Evolutionary conservation across 2,797 vertebrate genomes (phyloP).

Genomic region (Gambelia wislizenii): DNA sequence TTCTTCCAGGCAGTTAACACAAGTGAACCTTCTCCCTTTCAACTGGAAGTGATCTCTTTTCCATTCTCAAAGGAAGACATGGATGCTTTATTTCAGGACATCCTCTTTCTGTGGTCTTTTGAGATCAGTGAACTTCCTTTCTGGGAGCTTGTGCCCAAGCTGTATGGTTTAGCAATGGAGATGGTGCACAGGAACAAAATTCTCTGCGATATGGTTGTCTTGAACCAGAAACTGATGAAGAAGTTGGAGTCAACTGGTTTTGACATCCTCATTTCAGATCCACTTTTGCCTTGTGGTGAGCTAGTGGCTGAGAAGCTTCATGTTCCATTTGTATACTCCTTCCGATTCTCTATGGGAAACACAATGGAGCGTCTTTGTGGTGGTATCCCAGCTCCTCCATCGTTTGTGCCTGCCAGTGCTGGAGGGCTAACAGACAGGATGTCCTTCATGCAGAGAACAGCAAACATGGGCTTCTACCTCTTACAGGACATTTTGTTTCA

Average conservation of each 20-base stretch:
- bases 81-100: conserved; percentile 19
- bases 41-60: conserved; percentile 73
- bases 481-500: conserved; percentile 45
- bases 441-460: conserved; percentile 79
- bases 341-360: conserved; percentile 76
- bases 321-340: conserved; percentile 76
- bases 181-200: neutral
- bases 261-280: conserved; percentile 81
- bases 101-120: conserved; percentile 56
- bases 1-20: conserved; percentile 54
- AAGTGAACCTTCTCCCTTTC: conserved; percentile 59
- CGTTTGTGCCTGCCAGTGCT: conserved; percentile 73
- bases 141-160: conserved; percentile 46
- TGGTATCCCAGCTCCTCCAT: conserved; percentile 79
- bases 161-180: neutral
- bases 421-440: conserved; percentile 77
- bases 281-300: conserved; percentile 77
- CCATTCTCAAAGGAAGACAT: conserved; percentile 24
- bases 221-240: conserved; percentile 77
- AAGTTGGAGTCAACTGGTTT: conserved; percentile 78
- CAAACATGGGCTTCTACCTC: conserved; percentile 57
- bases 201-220: conserved; percentile 73
- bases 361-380: conserved; percentile 79
- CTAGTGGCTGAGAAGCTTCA: conserved; percentile 78
- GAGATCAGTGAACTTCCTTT: conserved; percentile 34